These are phyloP conservation scores for Callithrix jacchus DNA, from an alignment of 2,113 vertebrate species.

Conservation along the genomic window DNA sequence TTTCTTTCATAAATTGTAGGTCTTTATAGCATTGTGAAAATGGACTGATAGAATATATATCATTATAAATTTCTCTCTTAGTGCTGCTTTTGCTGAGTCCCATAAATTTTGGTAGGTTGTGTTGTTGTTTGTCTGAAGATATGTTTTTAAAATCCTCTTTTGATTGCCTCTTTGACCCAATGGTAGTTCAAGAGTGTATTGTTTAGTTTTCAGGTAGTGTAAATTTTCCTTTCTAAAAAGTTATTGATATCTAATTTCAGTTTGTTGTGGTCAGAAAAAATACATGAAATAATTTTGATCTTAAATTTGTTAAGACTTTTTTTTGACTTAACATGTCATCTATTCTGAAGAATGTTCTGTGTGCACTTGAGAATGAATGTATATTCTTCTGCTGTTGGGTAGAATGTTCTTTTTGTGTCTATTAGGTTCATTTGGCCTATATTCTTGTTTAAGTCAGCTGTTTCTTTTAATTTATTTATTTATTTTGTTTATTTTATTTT, in stretches of 20 bases:
- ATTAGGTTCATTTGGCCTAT: neutral
- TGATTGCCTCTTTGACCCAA: neutral
- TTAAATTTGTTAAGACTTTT: neutral
- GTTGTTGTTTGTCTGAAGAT: neutral
- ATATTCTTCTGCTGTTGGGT: neutral
- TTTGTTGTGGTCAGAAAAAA: neutral
- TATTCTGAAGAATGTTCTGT: neutral
- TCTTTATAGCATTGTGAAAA: too few relatives aligned
- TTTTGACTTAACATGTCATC: neutral
- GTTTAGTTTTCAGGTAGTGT: neutral
- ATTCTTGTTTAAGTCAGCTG: neutral
- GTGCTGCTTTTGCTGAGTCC: neutral
- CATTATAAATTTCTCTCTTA: neutral
- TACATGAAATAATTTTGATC: neutral
- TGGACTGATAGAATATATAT: neutral
- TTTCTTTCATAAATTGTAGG: neutral
- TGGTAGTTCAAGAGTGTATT: neutral
- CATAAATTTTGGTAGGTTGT: neutral
- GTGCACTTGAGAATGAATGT: neutral
- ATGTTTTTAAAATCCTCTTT: neutral
- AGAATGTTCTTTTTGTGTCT: neutral
- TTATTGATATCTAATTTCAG: neutral
- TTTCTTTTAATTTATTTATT: too few relatives aligned
- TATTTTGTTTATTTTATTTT: too few relatives aligned
- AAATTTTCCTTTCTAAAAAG: neutral